Evolutionary conservation across 2,888 invertebrate genomes (phyloP), one percentile per base, ranked within the genome.

Genomic region (Lithophane socia): DNA sequence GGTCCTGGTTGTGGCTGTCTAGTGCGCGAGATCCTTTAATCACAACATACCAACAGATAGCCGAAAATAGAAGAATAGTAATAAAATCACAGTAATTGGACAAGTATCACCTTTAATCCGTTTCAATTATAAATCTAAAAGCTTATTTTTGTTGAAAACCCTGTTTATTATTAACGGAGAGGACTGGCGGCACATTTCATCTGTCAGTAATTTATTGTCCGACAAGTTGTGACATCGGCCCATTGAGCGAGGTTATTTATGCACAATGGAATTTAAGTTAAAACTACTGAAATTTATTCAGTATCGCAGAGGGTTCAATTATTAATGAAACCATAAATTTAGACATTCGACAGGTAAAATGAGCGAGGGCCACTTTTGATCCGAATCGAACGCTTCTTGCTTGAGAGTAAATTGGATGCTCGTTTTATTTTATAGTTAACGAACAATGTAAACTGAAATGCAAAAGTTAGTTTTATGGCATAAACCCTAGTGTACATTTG

Each of bases 181-280:
- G 75, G 75, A 76, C 85, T 80, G 86, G 88, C 90, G 91, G 91
- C 84, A 87, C 89, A 86, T 92, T 92, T 93, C 92, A 91, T 92
- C 91, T 91, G 92, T 88, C 90, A 87, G 88, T 92, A 91, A 93
- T 94, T 92, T 93, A 94, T 92, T 89, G 91, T 84, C 83, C 84
- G 90, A 92, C 92, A 92, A 88, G 88, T 91, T 91, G 92, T 91
- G 92, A 92, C 92, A 88, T 84, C 87, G 88, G 83, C 83, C 90
- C 91, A 92, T 91, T 91, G 92, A 89, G 82, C 86, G 74, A 63
- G 73, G 85, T 91, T 92, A 93, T 93, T 92, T 93, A 93, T 91
- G 88, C 84, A 84, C 88, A 84, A 79, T 85, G 82, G 79, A 89
- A 89, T 87, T 88, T 87, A 90, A 89, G 84, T 90, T 88, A 80